These are phyloP conservation scores for Paratilapia polleni DNA, from an alignment of 2,113 vertebrate species.

Conservation along the genomic window DNA sequence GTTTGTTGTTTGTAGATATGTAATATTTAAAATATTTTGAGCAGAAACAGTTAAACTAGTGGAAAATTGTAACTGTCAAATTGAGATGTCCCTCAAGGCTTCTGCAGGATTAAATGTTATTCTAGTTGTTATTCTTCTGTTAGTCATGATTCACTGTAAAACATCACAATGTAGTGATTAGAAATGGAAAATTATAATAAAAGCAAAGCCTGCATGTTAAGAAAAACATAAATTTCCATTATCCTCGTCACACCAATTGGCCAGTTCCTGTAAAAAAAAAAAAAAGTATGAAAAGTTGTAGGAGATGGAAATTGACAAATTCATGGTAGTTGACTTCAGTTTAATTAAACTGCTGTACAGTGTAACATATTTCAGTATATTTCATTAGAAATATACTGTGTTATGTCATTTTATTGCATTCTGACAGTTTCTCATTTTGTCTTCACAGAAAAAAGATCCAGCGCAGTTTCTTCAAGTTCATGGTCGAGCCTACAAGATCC, in stretches of 20 bases:
- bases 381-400: not conserved
- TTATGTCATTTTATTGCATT: not conserved
- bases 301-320: not conserved
- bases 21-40: too few relatives aligned
- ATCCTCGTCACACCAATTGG: not conserved
- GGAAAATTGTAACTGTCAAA: too few relatives aligned
- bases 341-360: not conserved
- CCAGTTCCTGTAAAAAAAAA: not conserved
- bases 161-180: too few relatives aligned
- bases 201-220: too few relatives aligned
- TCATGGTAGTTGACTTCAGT: not conserved
- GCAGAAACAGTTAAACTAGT: too few relatives aligned
- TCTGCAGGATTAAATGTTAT: too few relatives aligned
- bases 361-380: not conserved
- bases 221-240: not conserved
- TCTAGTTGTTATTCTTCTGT: too few relatives aligned
- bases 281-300: not conserved
- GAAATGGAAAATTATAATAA: too few relatives aligned
- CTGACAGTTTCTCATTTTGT: not conserved
- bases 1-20: too few relatives aligned
- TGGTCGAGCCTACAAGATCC: constrained; percentile 93
- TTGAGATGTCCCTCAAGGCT: too few relatives aligned
- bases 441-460: constrained; percentile 91
- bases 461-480: constrained; percentile 97
- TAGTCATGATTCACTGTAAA: too few relatives aligned